A percentile compares a stretch with the other conserved stretches of the same genome.
phyloP scores from a whole-genome alignment of 2,888 invertebrate species.

The Megalurothrips usitatus region DNA sequence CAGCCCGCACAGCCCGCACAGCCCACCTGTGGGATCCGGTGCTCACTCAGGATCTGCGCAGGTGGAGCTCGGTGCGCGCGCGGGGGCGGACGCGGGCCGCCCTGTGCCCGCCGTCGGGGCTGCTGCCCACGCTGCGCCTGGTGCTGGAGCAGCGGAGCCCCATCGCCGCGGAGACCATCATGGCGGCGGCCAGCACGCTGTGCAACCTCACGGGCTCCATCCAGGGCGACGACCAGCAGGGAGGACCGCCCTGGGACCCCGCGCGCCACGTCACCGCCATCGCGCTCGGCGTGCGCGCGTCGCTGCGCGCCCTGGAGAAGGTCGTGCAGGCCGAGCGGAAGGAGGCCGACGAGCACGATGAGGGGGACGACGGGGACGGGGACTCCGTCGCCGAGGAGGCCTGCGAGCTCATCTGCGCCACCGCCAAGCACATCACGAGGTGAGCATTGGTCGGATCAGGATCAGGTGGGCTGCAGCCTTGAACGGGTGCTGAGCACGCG shows the following conservation, averaged over 20 bases:
- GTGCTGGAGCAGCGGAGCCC: not conserved
- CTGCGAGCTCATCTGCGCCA: not conserved
- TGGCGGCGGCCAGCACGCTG: not conserved
- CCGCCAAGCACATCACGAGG: not conserved
- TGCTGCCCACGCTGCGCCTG: constrained; percentile 13
- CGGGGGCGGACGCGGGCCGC: not conserved
- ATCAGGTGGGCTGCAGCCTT: too few species aligned
- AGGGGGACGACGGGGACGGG: not conserved
- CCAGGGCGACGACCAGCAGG: not conserved
- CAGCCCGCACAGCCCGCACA: too few species aligned
- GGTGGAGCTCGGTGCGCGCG: too few species aligned
- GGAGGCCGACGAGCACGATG: not conserved
- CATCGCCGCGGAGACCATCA: not conserved
- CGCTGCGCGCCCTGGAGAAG: not conserved
- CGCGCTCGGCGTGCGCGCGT: not conserved
- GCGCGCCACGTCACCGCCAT: not conserved
- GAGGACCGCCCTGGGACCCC: not conserved
- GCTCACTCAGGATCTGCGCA: too few species aligned
- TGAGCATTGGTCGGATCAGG: not conserved
- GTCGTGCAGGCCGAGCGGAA: not conserved
- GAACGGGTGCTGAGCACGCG: not conserved
- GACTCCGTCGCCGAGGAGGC: not conserved
- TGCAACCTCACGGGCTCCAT: not conserved
- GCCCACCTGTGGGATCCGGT: too few species aligned
- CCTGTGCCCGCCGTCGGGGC: not conserved